phyloP scores from a whole-genome alignment of 2,888 invertebrate genomes.

The Acrobasis consociella region DNA sequence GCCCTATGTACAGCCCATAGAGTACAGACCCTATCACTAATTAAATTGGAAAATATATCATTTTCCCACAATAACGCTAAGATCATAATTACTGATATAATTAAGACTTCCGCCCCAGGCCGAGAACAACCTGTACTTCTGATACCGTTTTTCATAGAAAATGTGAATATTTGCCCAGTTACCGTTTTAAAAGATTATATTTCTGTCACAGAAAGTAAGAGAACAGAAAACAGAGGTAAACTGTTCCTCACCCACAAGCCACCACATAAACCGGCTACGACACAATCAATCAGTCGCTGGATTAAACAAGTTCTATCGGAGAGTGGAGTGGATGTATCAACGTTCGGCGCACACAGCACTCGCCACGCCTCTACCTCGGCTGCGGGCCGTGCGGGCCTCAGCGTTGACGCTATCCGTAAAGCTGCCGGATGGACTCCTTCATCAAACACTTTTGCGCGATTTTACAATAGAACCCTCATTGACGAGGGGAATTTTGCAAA shows the following conservation, averaged over 20 bases:
- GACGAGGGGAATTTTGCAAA: too few relatives aligned
- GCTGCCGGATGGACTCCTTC: too few relatives aligned
- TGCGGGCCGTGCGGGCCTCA: too few relatives aligned
- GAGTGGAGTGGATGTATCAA: too few relatives aligned
- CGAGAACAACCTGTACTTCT: background rate
- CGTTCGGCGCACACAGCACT: too few relatives aligned
- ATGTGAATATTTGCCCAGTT: conserved; percentile 2
- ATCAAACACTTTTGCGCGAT: too few relatives aligned
- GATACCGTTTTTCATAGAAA: background rate
- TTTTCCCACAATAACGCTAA: background rate
- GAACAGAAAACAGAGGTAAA: background rate
- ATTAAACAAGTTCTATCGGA: too few relatives aligned
- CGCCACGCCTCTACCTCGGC: too few relatives aligned
- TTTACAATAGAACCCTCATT: too few relatives aligned
- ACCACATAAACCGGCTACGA: background rate
- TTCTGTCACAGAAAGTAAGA: background rate
- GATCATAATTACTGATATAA: background rate
- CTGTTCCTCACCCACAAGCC: background rate
- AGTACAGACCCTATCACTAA: conserved; percentile 16
- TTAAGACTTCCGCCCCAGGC: conserved; percentile 7
- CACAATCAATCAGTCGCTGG: conserved; percentile 1
- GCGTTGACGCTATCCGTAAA: too few relatives aligned
- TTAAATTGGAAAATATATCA: background rate
- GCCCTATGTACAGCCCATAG: conserved; percentile 21
- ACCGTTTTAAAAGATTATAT: background rate